Evolutionary conservation across 2,797 vertebrate genomes (phyloP), one percentile per base, ranked within the genome.

Genomic region (Catamblyrhynchus diadema): DNA sequence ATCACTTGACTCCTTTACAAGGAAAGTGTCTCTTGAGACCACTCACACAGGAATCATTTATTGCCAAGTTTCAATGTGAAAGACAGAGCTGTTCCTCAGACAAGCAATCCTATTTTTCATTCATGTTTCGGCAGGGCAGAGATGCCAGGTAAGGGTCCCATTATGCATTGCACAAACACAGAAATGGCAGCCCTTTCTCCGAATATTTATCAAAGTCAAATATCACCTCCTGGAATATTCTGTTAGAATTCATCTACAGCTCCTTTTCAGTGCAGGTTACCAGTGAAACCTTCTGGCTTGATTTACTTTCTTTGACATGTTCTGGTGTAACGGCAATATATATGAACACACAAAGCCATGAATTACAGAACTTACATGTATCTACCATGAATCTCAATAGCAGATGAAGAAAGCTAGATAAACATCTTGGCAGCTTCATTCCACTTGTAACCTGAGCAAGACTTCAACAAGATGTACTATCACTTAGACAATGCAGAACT

Each of bases 1-100:
- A 87, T 82, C 88, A 78, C 78, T 90, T 60, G 64, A 57, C 62
- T 91, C 42, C 47, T 79, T 71, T 88, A 73, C 70, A 73, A 90
- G 87, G 33, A 14, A 81, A 69, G 32, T 12, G 65, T 74, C 84
- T 74, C 60, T 79, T 61, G 81, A 92, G 92, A 88, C n/a, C 41
- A 50, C 56, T 90, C 56, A 84, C 47, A 20, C 15, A 73, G 41
- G 53, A 94, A 62, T 74, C 14, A 1, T 39, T 47, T 85, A 42
- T 61, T 69, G 88, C 67, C 45, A 47, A 85, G 53, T 83, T 91
- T 71, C 6, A 4, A 41, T 83, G 59, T 48, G 77, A 96, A 95
- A 92, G 91, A 93, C 61, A 92, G 66, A 93, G 69, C 67, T 91
- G 81, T 72, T 95, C 71, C 59, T 93, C 61, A 93, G 72, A 78